Conservation (phyloP, 2,113 vertebrate genomes). For the Dipodomys stephensi region DNA sequence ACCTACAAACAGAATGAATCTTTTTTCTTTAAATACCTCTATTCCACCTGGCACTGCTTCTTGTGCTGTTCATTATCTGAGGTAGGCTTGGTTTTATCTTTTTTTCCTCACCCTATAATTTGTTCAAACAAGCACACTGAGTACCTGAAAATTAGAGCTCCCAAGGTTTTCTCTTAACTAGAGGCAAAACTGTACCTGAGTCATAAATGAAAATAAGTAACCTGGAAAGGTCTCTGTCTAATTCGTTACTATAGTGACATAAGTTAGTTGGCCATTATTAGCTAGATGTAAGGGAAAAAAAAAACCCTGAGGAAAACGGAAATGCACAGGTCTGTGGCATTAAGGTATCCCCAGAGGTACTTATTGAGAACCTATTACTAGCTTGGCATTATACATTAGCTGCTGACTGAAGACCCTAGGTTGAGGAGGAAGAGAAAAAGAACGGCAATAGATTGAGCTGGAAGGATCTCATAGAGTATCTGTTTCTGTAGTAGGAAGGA, state of each 20-base stretch:
- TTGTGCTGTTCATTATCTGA: background rate
- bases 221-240: background rate
- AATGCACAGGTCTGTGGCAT: background rate
- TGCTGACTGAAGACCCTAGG: background rate
- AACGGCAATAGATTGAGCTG: background rate
- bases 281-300: background rate
- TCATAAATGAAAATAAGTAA: background rate
- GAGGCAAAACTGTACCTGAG: background rate
- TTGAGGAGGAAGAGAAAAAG: background rate
- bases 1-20: background rate
- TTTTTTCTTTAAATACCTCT: background rate
- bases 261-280: background rate
- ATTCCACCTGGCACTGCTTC: background rate
- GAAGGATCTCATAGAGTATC: background rate
- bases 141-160: background rate
- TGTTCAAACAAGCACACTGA: background rate
- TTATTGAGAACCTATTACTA: background rate
- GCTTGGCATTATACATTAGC: background rate
- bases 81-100: background rate
- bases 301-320: background rate
- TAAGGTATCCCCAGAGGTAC: background rate
- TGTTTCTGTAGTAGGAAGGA: background rate
- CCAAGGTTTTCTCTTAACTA: conserved; percentile 20
- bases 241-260: background rate
- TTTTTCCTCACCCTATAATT: background rate